Base-by-base conservation (phyloP, 2,888 invertebrate species). In the Axea sp. region DNA sequence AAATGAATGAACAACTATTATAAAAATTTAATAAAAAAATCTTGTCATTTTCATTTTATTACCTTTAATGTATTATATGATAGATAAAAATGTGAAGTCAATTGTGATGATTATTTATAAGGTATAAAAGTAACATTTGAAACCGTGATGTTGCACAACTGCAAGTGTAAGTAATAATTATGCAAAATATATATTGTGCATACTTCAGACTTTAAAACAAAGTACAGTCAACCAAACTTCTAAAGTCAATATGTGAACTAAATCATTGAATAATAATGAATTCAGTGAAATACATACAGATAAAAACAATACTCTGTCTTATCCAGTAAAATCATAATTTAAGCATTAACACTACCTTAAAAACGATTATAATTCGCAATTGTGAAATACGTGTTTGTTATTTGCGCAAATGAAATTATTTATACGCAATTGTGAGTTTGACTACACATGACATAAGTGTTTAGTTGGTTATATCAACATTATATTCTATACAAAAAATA, bases 51-150 rank as follows among this genome's bases (percentile, higher is more conserved):
- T 43, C 9, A 53, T 55, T 55, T 55, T 11, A 39, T 31, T 22
- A 41, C 41, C 55, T 31, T 31, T 19, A 41, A 41, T 31, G 28
- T 57, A 41, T 31, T 41, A 55, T 26, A 53, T 8, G 39, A 43
- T 24, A n/a, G n/a, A n/a, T n/a, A n/a, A n/a, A n/a, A n/a, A n/a
- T n/a, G n/a, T 31, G 31, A 62, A 62, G 49, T 62, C 49, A 49
- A 62, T 49, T 49, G 41, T 49, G 49, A 49, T 62, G 62, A 62
- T 49, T 49, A 39, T 31, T 39, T 49, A 49, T 49, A 62, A 30
- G 15, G 43, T 15, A 37, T 11, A 4, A 37, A 53, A 24, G 33
- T 55, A 28, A 17, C 39, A 39, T 17, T 19, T 39, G 9, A 39
- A 39, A 11, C 6, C 9, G 5, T 43, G 12, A 22, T 24, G 19